These are phyloP conservation scores for Lepidonotus clava DNA, from an alignment of 2,888 invertebrate genomes.

Conservation along the genomic window DNA sequence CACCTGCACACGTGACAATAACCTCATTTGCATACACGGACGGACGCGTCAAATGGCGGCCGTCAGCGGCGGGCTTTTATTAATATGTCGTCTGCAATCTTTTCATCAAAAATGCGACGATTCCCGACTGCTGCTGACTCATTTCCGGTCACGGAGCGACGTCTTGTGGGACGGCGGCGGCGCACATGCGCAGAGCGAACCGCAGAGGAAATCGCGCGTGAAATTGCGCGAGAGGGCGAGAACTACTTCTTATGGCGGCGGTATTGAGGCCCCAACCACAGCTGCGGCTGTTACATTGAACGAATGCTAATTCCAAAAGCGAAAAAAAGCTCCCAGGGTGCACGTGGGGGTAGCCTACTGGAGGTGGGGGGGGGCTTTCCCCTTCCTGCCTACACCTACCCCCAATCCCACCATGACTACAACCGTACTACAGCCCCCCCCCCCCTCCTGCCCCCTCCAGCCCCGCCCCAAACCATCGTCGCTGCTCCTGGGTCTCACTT, in stretches of 20 bases:
- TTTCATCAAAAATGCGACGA: constrained; percentile 46
- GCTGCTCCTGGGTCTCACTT: neutral
- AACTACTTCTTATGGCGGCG: neutral
- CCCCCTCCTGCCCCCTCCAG: neutral
- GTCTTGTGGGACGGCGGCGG: neutral
- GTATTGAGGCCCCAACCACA: neutral
- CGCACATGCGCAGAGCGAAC: neutral
- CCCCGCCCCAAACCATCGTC: neutral
- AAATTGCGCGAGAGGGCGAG: constrained; percentile 50
- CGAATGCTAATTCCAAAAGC: constrained; percentile 19
- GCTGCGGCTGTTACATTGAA: constrained; percentile 46
- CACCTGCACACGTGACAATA: neutral
- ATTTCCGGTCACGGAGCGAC: constrained; percentile 1
- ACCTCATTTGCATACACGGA: neutral
- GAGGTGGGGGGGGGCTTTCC: no score
- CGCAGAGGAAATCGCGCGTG: constrained; percentile 45
- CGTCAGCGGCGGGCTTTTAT: neutral
- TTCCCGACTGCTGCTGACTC: constrained; percentile 36
- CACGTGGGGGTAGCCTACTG: neutral
- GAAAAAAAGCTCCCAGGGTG: neutral
- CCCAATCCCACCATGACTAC: neutral
- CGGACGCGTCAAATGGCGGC: no score
- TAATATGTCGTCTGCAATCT: constrained; percentile 29
- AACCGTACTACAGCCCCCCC: neutral
- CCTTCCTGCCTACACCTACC: neutral